Percentiles rank a stretch among this genome's conserved stretches.
Conservation (phyloP, 2,888 invertebrate species). For the Drosophila gaucha region DNA sequence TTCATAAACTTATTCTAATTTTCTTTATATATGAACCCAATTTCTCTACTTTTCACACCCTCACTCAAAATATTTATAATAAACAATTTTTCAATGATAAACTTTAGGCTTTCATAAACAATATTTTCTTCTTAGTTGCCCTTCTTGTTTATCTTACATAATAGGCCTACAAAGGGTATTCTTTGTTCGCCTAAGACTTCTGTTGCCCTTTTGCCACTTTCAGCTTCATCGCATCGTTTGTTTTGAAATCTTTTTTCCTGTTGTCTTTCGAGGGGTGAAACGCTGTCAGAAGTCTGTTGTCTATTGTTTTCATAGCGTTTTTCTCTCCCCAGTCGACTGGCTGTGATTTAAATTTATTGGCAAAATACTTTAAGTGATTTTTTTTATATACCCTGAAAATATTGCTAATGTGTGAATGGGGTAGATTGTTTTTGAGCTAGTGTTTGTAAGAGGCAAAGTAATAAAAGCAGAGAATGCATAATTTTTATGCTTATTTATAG, state of each 20-base stretch:
- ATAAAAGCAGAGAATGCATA: background rate
- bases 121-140: background rate
- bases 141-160: background rate
- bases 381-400: slow-evolving; percentile 22
- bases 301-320: slow-evolving; percentile 39
- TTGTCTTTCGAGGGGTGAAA: slow-evolving; percentile 8
- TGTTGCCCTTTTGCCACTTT: slow-evolving; percentile 11
- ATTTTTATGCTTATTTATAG: background rate
- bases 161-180: slow-evolving; percentile 12
- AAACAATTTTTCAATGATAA: background rate
- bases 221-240: slow-evolving; percentile 22
- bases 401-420: background rate
- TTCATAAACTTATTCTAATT: too few relatives aligned
- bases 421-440: background rate
- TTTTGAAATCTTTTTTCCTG: slow-evolving; percentile 22
- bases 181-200: slow-evolving; percentile 19
- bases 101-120: background rate
- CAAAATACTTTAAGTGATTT: slow-evolving; percentile 80
- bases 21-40: too few relatives aligned
- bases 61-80: too few relatives aligned
- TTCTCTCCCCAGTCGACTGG: slow-evolving; percentile 25
- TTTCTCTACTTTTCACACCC: too few relatives aligned
- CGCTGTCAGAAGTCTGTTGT: slow-evolving; percentile 28
- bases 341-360: slow-evolving; percentile 82
- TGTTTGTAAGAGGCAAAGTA: background rate